phyloP scores from a whole-genome alignment of 1,140 invertebrate genomes.

The Luehdorfia chinensis region DNA sequence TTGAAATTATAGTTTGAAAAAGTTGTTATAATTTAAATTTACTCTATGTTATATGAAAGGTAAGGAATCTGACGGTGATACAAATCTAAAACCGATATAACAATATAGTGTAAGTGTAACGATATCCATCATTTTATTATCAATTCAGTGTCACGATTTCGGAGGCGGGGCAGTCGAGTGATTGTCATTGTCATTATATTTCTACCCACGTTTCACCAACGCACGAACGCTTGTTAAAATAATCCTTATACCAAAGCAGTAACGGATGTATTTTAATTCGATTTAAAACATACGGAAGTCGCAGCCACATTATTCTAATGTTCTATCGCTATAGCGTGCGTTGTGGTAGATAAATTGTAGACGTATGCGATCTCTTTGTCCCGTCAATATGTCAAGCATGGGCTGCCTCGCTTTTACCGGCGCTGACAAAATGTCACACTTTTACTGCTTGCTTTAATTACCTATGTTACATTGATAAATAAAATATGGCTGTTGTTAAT shows the following conservation, averaged over 20 bases:
- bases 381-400: conserved; percentile 64
- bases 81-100: neutral
- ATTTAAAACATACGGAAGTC: conserved; percentile 24
- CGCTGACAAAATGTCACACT: conserved; percentile 50
- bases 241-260: conserved; percentile 7
- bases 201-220: conserved; percentile 13
- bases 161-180: conserved; percentile 22
- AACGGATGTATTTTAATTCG: conserved; percentile 14
- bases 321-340: conserved; percentile 16
- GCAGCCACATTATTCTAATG: conserved; percentile 41
- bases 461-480: conserved; percentile 9
- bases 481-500: conserved; percentile 11
- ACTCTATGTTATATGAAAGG: no score
- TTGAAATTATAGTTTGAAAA: no score
- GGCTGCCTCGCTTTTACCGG: conserved; percentile 26
- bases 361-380: conserved; percentile 56
- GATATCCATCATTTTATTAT: conserved; percentile 25
- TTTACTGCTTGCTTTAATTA: conserved; percentile 30
- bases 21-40: no score
- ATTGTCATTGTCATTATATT: conserved; percentile 30
- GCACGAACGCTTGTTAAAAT: neutral
- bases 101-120: neutral
- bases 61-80: no score
- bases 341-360: conserved; percentile 55
- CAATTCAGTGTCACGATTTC: conserved; percentile 26